phyloP scores from a whole-genome alignment of 2,113 vertebrate genomes.

The Progne subis region DNA sequence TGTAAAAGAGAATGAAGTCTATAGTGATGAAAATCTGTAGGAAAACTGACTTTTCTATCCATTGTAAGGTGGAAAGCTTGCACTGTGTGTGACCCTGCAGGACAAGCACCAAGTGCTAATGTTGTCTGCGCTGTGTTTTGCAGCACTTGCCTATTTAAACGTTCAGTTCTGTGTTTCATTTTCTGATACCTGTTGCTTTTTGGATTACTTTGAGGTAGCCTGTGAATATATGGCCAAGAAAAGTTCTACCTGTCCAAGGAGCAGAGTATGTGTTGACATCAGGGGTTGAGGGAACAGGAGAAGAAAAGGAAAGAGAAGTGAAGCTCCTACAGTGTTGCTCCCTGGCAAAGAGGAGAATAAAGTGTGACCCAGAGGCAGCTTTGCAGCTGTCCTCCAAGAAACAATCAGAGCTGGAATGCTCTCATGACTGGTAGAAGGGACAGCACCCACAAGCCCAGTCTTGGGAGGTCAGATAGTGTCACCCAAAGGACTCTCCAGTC shows the following conservation, averaged over 20 bases:
- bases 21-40: background rate
- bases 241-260: background rate
- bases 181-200: background rate
- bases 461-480: background rate
- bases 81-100: rapidly evolving
- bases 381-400: background rate
- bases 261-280: background rate
- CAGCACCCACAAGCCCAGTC: background rate
- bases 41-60: background rate
- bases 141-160: background rate
- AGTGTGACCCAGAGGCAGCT: background rate
- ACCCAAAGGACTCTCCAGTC: background rate
- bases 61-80: background rate
- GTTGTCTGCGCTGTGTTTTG: background rate
- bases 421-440: background rate
- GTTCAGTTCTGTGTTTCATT: background rate
- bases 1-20: background rate
- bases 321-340: background rate
- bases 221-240: background rate
- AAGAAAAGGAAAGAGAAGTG: background rate
- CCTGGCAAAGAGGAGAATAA: background rate
- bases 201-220: background rate
- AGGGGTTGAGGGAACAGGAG: background rate
- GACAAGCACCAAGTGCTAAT: background rate
- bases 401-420: background rate